These are phyloP conservation scores for Leucophenga maculata DNA, from an alignment of 2,888 invertebrate species.

Conservation along the genomic window DNA sequence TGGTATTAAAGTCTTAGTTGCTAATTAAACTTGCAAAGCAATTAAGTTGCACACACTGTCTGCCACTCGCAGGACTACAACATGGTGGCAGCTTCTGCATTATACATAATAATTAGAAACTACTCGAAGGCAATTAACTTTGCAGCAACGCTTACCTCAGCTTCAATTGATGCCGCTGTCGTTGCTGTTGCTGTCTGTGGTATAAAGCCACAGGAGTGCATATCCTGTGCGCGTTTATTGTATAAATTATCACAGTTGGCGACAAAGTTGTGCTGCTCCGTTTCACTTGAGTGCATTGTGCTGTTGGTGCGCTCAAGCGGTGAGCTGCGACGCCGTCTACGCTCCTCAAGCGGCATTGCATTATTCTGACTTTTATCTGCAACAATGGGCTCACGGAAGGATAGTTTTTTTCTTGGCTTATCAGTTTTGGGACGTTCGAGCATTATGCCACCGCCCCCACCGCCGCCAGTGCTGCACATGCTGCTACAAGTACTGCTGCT, in stretches of 20 bases:
- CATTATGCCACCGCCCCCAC: slow-evolving; percentile 47
- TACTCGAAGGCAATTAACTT: slow-evolving; percentile 22
- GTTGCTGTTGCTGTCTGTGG: slow-evolving; percentile 25
- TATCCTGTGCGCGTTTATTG: slow-evolving; percentile 60
- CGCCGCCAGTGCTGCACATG: slow-evolving; percentile 57
- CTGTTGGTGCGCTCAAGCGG: slow-evolving; percentile 59
- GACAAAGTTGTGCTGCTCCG: slow-evolving; percentile 32
- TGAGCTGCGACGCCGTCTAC: slow-evolving; percentile 55
- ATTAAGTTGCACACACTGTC: slow-evolving; percentile 3
- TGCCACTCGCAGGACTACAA: not conserved
- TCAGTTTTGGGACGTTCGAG: slow-evolving; percentile 66
- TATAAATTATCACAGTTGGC: slow-evolving; percentile 59
- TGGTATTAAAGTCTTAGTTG: not conserved
- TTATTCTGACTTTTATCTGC: slow-evolving; percentile 45
- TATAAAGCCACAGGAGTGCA: slow-evolving; percentile 47
- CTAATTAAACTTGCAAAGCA: slow-evolving; percentile 33
- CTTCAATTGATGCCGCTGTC: slow-evolving; percentile 8
- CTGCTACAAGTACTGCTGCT: slow-evolving; percentile 48
- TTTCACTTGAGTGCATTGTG: slow-evolving; percentile 22
- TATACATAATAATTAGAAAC: slow-evolving; percentile 5
- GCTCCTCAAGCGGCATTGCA: slow-evolving; percentile 35
- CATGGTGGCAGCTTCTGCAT: not conserved
- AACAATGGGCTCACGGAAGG: slow-evolving; percentile 84
- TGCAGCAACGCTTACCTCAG: slow-evolving; percentile 25
- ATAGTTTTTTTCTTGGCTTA: slow-evolving; percentile 86